Evolutionary conservation across 2,113 vertebrate species (phyloP), one percentile per base, ranked within the genome.

Genomic region (Gymnorhina tibicen): DNA sequence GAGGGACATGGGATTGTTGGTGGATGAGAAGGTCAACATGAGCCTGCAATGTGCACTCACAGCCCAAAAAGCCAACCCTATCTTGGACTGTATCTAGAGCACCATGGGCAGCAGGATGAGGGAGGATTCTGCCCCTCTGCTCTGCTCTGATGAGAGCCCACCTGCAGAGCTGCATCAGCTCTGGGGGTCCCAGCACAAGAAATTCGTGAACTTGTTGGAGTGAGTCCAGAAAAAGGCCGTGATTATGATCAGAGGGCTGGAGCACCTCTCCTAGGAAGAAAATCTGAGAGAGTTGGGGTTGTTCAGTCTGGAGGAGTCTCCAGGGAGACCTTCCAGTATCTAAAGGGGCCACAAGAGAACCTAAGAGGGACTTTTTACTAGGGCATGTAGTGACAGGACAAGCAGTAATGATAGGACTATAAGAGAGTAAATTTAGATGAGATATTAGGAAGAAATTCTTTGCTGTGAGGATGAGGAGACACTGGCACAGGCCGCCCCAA

Each of bases 401-500:
- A 67, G 21, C 7, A 60, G 18, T 60, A 60, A 44, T 46, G 7
- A n/a, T 5, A 32, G 11, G 16, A 53, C 6, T 53, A 5, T 20
- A n/a, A 60, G 11, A 5, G 0, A 20, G 24, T n/a, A 89, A 60
- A 30, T 53, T 75, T 30, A 47, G 9, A 15, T 32, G 15, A 32
- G 30, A 32, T 53, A 30, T 35, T 41, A 60, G n/a, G 30, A 68
- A 82, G 39, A 30, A 47, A 47, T 26, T 55, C 7, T 62, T 62
- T 35, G 5, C 24, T 47, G 6, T 26, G 17, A 68, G 9, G 9
- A 7, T n/a, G 21, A 10, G 47, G 37, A 81, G 44, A 11, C 24
- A 22, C 16, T 14, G 16, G 20, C 32, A 41, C 16, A 47, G 19
- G 6, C 10, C 2, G 5, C 11, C 6, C 13, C 0, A 6, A 50